Conservation (phyloP, 2,888 invertebrate genomes). For the Chymomyza caudatula region DNA sequence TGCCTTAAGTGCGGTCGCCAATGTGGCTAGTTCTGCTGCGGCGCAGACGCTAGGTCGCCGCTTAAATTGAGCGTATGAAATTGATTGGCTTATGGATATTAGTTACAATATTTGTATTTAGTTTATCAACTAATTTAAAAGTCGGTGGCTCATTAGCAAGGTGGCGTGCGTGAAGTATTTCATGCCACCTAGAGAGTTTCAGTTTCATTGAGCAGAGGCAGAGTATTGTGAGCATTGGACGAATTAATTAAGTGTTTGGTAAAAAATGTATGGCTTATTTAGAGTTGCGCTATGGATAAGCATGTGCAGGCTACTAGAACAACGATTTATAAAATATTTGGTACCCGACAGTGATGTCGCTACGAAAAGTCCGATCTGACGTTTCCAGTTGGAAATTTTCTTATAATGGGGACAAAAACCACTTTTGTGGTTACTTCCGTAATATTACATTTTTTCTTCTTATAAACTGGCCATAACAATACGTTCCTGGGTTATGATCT, state of each 20-base stretch:
- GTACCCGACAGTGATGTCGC: no score
- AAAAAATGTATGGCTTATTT: background rate
- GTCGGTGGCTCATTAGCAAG: slow-evolving; percentile 38
- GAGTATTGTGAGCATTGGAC: background rate
- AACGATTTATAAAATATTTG: no score
- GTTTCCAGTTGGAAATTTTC: no score
- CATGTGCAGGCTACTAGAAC: background rate
- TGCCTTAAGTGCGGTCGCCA: slow-evolving; percentile 61
- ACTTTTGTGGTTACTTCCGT: no score
- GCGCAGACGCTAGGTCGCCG: slow-evolving; percentile 63
- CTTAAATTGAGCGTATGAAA: slow-evolving; percentile 66
- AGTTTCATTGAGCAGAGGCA: slow-evolving; percentile 39
- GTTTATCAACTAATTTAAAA: slow-evolving; percentile 61
- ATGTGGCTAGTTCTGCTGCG: slow-evolving; percentile 41
- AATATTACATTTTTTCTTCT: no score
- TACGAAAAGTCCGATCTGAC: no score
- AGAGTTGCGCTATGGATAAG: background rate
- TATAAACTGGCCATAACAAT: no score
- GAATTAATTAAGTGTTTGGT: background rate
- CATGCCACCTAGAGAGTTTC: slow-evolving; percentile 37
- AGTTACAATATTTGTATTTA: slow-evolving; percentile 60
- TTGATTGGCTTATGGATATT: slow-evolving; percentile 67
- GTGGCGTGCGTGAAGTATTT: slow-evolving; percentile 46
- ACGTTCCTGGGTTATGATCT: no score
- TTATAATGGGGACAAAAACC: no score